Base-by-base conservation (phyloP, 2,888 invertebrate species). In the Allygus modestus region DNA sequence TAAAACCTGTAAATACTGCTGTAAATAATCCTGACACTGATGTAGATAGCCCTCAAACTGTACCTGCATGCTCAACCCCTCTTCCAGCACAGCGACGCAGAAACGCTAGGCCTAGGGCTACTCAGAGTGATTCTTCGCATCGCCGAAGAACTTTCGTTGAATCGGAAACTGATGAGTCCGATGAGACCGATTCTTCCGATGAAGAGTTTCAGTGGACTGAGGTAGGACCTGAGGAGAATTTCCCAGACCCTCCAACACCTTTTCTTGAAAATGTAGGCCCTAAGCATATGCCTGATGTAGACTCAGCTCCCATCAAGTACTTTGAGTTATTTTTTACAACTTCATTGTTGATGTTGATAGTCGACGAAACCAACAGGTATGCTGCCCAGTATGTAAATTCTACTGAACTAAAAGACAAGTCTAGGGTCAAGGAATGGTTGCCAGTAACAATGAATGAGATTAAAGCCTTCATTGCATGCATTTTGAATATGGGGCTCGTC, bases 401-500 rank as follows among this genome's bases (percentile, higher is more conserved):
- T 12, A 23, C 41, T 23, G 1, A 2, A 37, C n/a, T 73, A 5
- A 33, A 69, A 28, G 33, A 31, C n/a, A 69, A 43, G 20, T 73
- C 73, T 23, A n/a, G 73, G 7, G 69, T 37, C 33, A 69, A 31
- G 17, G 73, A 73, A n/a, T 77, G 77, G 77, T 17, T 77, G 7
- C 51, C 77, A 46, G 77, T 77, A 0, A 28, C 46, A 11, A 12
- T 28, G 37, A 5, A 51, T 4, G 77, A 77, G 26, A 77, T 77
- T 1, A 51, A 28, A 26, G 77, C 51, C 9, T 77, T 51, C n/a
- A 51, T 77, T 26, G 77, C 46, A 5, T 43, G 46, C 26, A 77
- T 77, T 77, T 51, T 77, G 51, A 77, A 77, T 23, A 77, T 77
- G 46, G 77, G 43, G 17, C 77, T 77, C 9, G 28, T 77, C 4